Evolutionary conservation across 2,113 vertebrate species (phyloP), one percentile per base, ranked within the genome.

Genomic region (Polypterus senegalus): DNA sequence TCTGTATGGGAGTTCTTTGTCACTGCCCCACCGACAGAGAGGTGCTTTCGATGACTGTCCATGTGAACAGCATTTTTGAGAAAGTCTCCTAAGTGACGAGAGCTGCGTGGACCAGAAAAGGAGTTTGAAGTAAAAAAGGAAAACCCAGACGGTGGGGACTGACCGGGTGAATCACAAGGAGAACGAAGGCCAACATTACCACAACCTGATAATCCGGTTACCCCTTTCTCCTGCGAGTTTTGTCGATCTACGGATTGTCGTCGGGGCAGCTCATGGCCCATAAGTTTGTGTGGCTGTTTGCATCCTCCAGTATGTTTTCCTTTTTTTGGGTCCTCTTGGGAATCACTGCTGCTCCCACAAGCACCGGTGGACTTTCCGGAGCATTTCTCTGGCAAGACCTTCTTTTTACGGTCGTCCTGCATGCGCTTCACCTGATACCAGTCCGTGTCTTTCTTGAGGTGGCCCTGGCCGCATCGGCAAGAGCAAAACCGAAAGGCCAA

Each of bases 401-500:
- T 97, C 73, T 98, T 98, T 78, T 97, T 98, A 57, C 92, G 92
- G 47, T 96, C 96, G 8, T 97, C 94, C 66, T 93, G 92, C 90
- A 90, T 87, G 65, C 96, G 87, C 57, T 89, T 95, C 68, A 94
- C 93, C 79, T 94, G 96, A 70, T 97, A 98, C 96, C 96, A 98
- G 81, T 98, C 96, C 0, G 94, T 97, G 83, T 98, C 96, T 69
- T 98, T 98, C 79, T 97, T 97, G 3, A 98, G 70, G 70, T 98
- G 96, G 43, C 96, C 96, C 73, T 97, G 94, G 3, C 94, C 96
- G 0, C 94, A 98, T 51, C 94, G 93, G 74, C 96, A 98, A 55
- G 94, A 98, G 74, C 96, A 98, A 79, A 98, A 98, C 61, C 96
- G 87, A 73, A 98, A 98, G 69, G 96, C 96, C 72, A 98, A 73